Conservation (phyloP, 2,797 vertebrate genomes). For the Chrosomus eos region DNA sequence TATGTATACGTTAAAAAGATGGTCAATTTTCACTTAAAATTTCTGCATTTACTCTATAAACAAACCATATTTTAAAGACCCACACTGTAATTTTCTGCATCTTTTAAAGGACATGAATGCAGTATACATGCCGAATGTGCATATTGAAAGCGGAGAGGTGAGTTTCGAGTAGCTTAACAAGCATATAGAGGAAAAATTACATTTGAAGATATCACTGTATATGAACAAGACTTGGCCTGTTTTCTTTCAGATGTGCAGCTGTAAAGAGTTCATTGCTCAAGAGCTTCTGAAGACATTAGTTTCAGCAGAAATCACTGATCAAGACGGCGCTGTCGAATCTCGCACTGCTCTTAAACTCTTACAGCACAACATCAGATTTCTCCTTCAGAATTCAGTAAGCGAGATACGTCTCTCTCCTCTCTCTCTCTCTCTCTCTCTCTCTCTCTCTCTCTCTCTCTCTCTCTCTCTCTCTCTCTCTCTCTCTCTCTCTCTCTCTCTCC, state of each 20-base stretch:
- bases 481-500: no score
- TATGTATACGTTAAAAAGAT: background rate
- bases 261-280: slow-evolving; percentile 37
- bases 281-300: slow-evolving; percentile 36
- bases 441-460: no score
- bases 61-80: background rate
- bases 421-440: no score
- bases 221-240: slow-evolving; percentile 8
- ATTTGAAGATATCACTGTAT: background rate
- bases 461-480: no score
- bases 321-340: background rate
- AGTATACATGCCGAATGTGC: slow-evolving; percentile 26
- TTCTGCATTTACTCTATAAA: background rate
- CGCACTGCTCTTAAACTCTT: slow-evolving; percentile 15
- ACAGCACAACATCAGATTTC: slow-evolving; percentile 45
- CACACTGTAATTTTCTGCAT: background rate
- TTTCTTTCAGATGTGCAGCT: slow-evolving; percentile 48
- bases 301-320: slow-evolving; percentile 13
- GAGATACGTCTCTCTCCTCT: no score
- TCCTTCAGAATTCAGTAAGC: slow-evolving; percentile 21
- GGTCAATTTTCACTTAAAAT: background rate
- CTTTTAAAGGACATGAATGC: background rate
- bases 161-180: background rate
- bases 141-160: slow-evolving; percentile 15
- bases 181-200: no score